These are phyloP conservation scores for Perognathus longimembris DNA, from an alignment of 2,113 vertebrate species.

Conservation along the genomic window DNA sequence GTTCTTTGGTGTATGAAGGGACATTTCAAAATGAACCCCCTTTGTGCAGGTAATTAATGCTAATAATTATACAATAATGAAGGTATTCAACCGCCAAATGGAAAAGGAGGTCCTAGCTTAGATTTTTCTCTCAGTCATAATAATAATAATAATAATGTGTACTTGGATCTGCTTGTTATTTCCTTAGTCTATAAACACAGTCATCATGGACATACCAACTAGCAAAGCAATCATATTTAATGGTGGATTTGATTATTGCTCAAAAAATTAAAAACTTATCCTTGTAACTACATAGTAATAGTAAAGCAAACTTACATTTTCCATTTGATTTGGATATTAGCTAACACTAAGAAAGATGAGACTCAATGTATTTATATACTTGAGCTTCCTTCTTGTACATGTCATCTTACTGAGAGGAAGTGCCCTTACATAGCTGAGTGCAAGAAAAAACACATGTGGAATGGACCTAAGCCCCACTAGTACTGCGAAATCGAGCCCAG, in stretches of 20 bases:
- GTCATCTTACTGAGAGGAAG: not conserved
- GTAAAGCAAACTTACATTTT: not conserved
- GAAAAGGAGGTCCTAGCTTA: not conserved
- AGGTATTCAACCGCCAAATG: not conserved
- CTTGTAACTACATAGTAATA: not conserved
- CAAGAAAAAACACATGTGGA: not conserved
- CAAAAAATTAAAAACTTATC: not conserved
- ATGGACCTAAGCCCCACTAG: not conserved
- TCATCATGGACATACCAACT: not conserved
- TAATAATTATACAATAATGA: not conserved
- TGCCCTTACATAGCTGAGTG: not conserved
- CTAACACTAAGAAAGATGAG: not conserved
- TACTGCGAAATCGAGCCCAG: not conserved
- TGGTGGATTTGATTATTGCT: not conserved
- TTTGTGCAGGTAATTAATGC: no score
- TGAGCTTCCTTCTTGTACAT: not conserved
- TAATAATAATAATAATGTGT: not conserved
- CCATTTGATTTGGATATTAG: not conserved
- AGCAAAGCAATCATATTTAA: not conserved
- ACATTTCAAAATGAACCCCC: no score
- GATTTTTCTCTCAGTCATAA: not conserved
- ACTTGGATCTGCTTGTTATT: not conserved
- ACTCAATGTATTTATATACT: not conserved
- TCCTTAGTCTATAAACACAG: not conserved
- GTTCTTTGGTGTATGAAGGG: no score